Percentiles rank a stretch among this genome's conserved stretches.
Conservation (phyloP, 2,113 vertebrate species). For the Uria lomvia region DNA sequence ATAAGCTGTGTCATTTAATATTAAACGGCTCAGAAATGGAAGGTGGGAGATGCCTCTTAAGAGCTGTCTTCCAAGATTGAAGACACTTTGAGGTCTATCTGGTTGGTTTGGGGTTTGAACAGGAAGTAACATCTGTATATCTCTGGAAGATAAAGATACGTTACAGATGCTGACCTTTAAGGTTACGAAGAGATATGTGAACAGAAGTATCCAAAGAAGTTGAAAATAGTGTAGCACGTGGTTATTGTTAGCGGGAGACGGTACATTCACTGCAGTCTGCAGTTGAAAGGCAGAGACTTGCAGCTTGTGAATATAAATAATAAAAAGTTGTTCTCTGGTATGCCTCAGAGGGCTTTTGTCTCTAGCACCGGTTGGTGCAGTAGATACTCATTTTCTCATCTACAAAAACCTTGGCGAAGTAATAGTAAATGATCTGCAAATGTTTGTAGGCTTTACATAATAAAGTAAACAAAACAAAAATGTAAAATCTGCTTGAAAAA, state of each 20-base stretch:
- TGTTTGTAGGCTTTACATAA: background rate
- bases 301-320: background rate
- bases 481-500: background rate
- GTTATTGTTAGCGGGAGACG: background rate
- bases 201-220: background rate
- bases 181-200: background rate
- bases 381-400: background rate
- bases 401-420: background rate
- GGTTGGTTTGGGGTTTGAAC: background rate
- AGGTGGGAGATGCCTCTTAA: background rate
- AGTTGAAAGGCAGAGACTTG: background rate
- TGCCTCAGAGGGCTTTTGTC: background rate
- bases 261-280: background rate
- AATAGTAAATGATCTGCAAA: background rate
- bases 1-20: background rate
- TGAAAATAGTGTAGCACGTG: background rate
- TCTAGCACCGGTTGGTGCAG: background rate
- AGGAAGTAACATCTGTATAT: slow-evolving; percentile 12
- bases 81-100: background rate
- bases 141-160: background rate
- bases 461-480: background rate
- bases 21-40: background rate
- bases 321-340: background rate
- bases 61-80: background rate
- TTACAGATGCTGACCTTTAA: slow-evolving; percentile 14